phyloP scores from a whole-genome alignment of 2,888 invertebrate genomes.

The Tipula helvola region DNA sequence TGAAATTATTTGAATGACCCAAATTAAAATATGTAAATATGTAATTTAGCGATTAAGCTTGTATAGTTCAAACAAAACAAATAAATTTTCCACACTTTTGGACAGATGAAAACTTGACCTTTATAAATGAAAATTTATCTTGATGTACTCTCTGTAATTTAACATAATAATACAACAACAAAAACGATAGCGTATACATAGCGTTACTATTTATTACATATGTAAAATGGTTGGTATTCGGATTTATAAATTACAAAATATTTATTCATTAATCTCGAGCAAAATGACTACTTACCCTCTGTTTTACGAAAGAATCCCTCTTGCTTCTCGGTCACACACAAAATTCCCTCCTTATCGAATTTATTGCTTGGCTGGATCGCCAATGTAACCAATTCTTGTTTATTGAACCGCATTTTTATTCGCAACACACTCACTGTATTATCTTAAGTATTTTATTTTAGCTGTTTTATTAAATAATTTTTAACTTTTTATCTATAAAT shows the following conservation, averaged over 20 bases:
- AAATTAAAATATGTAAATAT: no score
- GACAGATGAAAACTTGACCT: not conserved
- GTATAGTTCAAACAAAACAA: not conserved
- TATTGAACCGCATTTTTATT: constrained; percentile 71
- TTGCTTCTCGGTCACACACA: constrained; percentile 75
- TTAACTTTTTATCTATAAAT: not conserved
- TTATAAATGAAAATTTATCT: not conserved
- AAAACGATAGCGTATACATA: not conserved
- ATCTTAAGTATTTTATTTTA: not conserved
- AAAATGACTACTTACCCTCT: constrained; percentile 51
- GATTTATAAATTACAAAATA: not conserved
- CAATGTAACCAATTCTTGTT: constrained; percentile 71
- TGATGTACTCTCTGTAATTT: not conserved
- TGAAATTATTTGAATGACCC: no score
- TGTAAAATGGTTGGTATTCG: not conserved
- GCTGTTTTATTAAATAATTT: not conserved
- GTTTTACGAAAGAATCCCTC: constrained; percentile 85
- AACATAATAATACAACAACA: not conserved
- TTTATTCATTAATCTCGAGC: not conserved
- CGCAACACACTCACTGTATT: not conserved
- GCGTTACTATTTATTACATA: not conserved
- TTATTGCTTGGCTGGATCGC: constrained; percentile 77
- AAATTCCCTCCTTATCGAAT: constrained; percentile 84
- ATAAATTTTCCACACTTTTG: not conserved
- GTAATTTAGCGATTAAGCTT: no score